Conservation (phyloP, 2,888 invertebrate species). For the Sphaerophoria taeniata region DNA sequence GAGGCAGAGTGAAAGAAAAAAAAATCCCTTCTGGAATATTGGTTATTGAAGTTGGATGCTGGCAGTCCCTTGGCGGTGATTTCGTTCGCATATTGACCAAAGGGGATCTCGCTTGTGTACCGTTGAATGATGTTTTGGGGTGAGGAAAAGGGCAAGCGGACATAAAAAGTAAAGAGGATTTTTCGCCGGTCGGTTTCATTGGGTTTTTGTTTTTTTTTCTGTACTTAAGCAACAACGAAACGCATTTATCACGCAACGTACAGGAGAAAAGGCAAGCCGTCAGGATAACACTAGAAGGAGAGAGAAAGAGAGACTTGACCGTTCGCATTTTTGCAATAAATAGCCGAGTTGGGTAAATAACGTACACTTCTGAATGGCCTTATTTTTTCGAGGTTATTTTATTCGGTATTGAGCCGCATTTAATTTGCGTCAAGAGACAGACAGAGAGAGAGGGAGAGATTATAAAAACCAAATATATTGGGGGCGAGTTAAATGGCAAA, state of each 20-base stretch:
- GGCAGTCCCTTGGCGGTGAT: constrained; percentile 64
- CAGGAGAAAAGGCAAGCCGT: constrained; percentile 8
- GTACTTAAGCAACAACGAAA: constrained; percentile 42
- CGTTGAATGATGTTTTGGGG: constrained; percentile 3
- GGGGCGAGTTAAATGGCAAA: constrained; percentile 48
- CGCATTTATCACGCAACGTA: constrained; percentile 60
- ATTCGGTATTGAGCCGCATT: constrained; percentile 47
- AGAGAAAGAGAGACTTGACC: neutral
- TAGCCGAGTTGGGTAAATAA: constrained; percentile 43
- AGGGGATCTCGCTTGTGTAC: neutral
- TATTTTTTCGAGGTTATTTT: constrained; percentile 22
- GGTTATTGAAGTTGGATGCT: constrained; percentile 52
- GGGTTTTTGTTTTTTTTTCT: constrained; percentile 5
- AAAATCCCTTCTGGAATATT: constrained; percentile 46
- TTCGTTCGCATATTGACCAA: constrained; percentile 60
- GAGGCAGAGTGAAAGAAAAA: too few relatives aligned
- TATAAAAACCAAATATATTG: constrained; percentile 36
- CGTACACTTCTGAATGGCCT: neutral
- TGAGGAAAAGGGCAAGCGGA: neutral
- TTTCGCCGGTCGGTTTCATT: neutral
- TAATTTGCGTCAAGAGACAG: constrained; percentile 51
- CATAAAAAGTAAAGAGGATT: constrained; percentile 45
- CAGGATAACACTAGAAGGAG: neutral
- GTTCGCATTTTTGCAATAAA: constrained; percentile 12
- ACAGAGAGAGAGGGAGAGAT: neutral